These are phyloP conservation scores for Passer domesticus DNA, from an alignment of 2,113 vertebrate genomes.

Conservation along the genomic window DNA sequence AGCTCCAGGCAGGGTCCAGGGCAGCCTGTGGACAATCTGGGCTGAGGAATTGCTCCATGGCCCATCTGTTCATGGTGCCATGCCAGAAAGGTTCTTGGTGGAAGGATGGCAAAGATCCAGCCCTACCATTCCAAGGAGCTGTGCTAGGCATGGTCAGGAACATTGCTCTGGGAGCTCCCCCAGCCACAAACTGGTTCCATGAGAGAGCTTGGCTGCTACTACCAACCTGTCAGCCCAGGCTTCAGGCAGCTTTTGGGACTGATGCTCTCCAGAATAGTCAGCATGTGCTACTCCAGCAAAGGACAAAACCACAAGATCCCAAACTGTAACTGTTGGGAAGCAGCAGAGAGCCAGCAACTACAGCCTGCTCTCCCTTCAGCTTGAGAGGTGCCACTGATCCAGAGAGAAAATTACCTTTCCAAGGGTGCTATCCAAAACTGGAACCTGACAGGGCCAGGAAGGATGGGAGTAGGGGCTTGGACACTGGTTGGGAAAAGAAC, in stretches of 20 bases:
- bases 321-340: not conserved
- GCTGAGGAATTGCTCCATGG: not conserved
- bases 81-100: not conserved
- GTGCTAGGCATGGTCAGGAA: not conserved
- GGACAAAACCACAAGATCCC: not conserved
- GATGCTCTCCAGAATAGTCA: not conserved
- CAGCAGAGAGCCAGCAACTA: not conserved
- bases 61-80: not conserved
- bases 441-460: not conserved
- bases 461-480: not conserved
- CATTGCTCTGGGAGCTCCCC: not conserved
- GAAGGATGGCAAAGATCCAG: not conserved
- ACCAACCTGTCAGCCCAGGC: not conserved
- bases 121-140: not conserved
- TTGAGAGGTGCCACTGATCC: not conserved
- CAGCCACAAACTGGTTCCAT: not conserved
- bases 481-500: not conserved
- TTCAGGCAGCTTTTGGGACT: not conserved
- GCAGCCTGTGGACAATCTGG: not conserved
- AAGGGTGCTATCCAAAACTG: not conserved
- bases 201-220: not conserved
- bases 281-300: not conserved
- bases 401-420: not conserved
- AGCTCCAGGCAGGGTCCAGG: conserved; percentile 15
- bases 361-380: not conserved